Percentiles rank a stretch among this genome's conserved stretches.
Conservation (phyloP, 2,113 vertebrate species). For the Channa argus region DNA sequence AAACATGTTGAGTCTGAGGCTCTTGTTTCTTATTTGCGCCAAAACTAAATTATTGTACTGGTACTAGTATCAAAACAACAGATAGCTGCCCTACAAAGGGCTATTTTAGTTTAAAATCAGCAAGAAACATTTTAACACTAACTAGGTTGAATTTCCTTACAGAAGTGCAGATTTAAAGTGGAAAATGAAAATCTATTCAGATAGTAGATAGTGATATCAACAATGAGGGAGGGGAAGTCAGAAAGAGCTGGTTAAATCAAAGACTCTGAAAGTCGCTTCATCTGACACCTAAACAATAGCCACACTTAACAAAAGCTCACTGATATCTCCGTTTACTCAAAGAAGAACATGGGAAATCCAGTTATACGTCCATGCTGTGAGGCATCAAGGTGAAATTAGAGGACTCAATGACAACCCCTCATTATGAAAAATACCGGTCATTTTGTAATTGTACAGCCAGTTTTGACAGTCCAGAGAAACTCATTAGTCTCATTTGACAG, state of each 20-base stretch:
- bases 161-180: too few species aligned
- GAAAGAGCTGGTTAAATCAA: conserved; percentile 2
- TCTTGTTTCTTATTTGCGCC: too few species aligned
- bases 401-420: conserved; percentile 13
- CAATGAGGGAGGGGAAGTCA: background rate
- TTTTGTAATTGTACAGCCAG: background rate
- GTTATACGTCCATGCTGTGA: background rate
- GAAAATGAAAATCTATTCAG: background rate
- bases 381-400: background rate
- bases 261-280: conserved; percentile 4
- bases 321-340: conserved; percentile 4
- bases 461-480: conserved; percentile 6
- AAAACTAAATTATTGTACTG: too few species aligned
- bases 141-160: too few species aligned
- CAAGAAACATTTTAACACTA: too few species aligned
- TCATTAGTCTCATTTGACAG: conserved; percentile 11
- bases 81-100: too few species aligned
- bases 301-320: conserved; percentile 8
- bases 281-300: conserved; percentile 35
- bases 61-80: too few species aligned
- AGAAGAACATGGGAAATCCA: background rate
- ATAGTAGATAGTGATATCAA: background rate
- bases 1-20: too few species aligned
- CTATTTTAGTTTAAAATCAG: too few species aligned
- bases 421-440: conserved; percentile 13